Evolutionary conservation across 2,113 vertebrate genomes (phyloP).

Genomic region (Etia nguti): DNA sequence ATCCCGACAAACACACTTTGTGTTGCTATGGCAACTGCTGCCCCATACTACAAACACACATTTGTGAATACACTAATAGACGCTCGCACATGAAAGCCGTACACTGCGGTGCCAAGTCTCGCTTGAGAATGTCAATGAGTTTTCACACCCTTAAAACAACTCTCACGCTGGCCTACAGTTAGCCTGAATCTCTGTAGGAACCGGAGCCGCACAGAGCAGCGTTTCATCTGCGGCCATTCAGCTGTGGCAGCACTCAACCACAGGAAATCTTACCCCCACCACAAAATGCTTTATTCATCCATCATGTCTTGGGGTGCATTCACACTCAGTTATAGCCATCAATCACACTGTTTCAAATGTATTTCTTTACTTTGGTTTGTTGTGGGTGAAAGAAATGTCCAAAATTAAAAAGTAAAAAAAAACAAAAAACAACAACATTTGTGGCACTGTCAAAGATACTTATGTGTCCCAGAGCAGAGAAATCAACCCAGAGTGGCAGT

Average conservation of each 20-base stretch:
- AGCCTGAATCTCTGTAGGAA: conserved; percentile 5
- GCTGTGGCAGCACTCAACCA: conserved; percentile 29
- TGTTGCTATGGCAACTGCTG: conserved; percentile 49
- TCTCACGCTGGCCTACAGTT: conserved; percentile 16
- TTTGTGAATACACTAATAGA: conserved; percentile 21
- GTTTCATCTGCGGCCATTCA: conserved; percentile 33
- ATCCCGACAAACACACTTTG: not conserved
- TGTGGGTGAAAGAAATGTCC: not conserved
- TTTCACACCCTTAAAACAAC: conserved; percentile 4
- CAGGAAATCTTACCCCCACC: conserved; percentile 20
- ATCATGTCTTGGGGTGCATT: conserved; percentile 21
- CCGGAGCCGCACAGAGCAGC: not conserved
- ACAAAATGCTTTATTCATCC: conserved; percentile 16
- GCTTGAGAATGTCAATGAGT: conserved; percentile 47
- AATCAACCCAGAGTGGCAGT: not conserved
- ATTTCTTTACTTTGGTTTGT: not conserved
- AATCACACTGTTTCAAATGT: not conserved
- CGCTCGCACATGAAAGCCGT: conserved; percentile 28
- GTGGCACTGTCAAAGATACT: not conserved
- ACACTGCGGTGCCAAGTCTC: not conserved
- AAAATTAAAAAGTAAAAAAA: not conserved
- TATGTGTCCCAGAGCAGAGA: not conserved
- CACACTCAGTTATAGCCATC: not conserved
- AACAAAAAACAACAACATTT: not conserved
- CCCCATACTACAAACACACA: not conserved